These are phyloP conservation scores for Drosophila borborema DNA, from an alignment of 2,888 invertebrate genomes.

Conservation along the genomic window DNA sequence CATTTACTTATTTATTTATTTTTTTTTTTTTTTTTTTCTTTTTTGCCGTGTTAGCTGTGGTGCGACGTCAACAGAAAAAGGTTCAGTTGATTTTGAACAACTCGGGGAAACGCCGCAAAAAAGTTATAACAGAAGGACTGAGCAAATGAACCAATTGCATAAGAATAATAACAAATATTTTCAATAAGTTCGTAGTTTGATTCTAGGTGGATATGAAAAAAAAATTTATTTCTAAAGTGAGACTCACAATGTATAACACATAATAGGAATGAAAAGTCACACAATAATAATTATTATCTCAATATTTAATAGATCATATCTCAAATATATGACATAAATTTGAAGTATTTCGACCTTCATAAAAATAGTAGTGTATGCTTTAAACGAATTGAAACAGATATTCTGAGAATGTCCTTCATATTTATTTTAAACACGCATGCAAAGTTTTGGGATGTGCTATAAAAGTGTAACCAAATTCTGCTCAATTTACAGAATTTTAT, in stretches of 20 bases:
- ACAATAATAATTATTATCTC: not conserved
- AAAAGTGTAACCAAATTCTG: not conserved
- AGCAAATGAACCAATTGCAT: conserved; percentile 17
- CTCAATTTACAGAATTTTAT: not conserved
- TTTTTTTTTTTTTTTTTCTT: not conserved
- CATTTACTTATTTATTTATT: too few species aligned
- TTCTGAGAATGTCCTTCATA: not conserved
- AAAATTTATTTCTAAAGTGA: too few species aligned
- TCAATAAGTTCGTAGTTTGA: not conserved
- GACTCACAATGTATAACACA: not conserved
- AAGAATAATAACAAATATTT: conserved; percentile 10
- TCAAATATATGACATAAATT: not conserved
- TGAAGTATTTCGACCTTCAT: not conserved
- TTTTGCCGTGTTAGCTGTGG: conserved; percentile 34
- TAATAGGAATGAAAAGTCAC: not conserved
- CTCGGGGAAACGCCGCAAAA: conserved; percentile 41
- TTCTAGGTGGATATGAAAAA: not conserved
- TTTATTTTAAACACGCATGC: not conserved
- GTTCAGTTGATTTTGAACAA: conserved; percentile 45
- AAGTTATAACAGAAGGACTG: conserved; percentile 15
- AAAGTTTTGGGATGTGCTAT: not conserved
- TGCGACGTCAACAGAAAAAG: conserved; percentile 27
- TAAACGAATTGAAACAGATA: not conserved
- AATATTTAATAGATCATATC: not conserved
- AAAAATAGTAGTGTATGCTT: not conserved